Evolutionary conservation across 2,888 invertebrate species (phyloP), one percentile per base, ranked within the genome.

Genomic region (Malthinus seriepunctatus): DNA sequence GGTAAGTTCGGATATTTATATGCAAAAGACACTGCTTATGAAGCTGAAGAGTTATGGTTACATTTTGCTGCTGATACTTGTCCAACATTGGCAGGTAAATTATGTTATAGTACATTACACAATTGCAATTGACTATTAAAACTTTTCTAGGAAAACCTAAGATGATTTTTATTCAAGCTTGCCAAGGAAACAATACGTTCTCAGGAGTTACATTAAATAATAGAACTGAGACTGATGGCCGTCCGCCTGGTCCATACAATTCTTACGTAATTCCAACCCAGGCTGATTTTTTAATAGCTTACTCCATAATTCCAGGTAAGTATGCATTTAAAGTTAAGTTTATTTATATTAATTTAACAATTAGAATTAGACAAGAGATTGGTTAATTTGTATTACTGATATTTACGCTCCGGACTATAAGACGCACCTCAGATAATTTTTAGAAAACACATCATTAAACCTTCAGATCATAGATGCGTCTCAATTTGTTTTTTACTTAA

Each of bases 251-350:
- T n/a, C n/a, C 85, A 23, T 79, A 80, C 63, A 81, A 84, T 66
- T 85, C 88, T 46, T 92, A 93, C 73, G 89, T 88, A 73, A 95
- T 97, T 72, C 97, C 97, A 8, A 84, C 88, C 34, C 93, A 95
- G 79, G 95, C 96, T 3, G 97, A 97, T 78, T 95, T 96, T 78
- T 82, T 97, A 39, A 91, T 97, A 75, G 93, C 92, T 5, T 97
- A 93, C 78, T 96, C 97, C 8, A 96, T 96, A 11, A 91, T 96
- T 60, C 94, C 96, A 73, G 96, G 91, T 89, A 71, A n/a, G n/a
- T n/a, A n/a, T n/a, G n/a, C n/a, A n/a, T n/a, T n/a, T n/a, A n/a
- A n/a, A n/a, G n/a, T n/a, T n/a, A n/a, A n/a, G n/a, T n/a, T n/a
- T n/a, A n/a, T n/a, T n/a, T n/a, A n/a, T n/a, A n/a, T n/a, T n/a